These are phyloP conservation scores for Setophaga petechia DNA, from an alignment of 2,113 vertebrate species.

Conservation along the genomic window DNA sequence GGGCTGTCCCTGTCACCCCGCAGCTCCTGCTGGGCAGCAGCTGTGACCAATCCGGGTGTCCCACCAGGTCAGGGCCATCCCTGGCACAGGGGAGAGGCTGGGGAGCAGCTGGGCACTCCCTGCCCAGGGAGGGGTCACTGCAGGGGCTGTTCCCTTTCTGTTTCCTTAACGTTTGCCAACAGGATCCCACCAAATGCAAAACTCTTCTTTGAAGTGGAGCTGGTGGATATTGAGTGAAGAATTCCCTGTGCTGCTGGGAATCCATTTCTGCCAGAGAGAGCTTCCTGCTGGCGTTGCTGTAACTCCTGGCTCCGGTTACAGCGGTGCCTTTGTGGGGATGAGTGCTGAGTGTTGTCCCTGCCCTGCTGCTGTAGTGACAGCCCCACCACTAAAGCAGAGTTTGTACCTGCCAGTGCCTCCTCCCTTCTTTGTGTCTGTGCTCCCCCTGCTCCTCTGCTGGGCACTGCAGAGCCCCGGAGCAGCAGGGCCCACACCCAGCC, in stretches of 20 bases:
- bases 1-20: rapidly evolving
- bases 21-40: neutral
- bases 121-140: neutral
- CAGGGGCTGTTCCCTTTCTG: neutral
- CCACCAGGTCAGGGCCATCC: neutral
- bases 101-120: neutral
- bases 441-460: neutral
- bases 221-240: constrained; percentile 87
- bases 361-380: neutral
- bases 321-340: neutral
- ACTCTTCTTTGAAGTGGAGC: constrained; percentile 92
- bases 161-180: constrained; percentile 77
- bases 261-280: neutral
- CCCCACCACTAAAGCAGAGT: constrained; percentile 24
- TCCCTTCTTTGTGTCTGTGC: neutral
- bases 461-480: neutral
- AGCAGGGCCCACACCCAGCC: neutral
- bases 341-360: neutral
- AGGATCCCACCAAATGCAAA: constrained; percentile 97
- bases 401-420: neutral
- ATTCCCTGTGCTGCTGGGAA: neutral
- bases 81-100: rapidly evolving
- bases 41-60: neutral
- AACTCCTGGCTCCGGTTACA: neutral
- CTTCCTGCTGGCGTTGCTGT: neutral